Percentiles rank a stretch among this genome's conserved stretches.
phyloP scores from a whole-genome alignment of 2,888 invertebrate species.

The Ochropleura leucogaster region DNA sequence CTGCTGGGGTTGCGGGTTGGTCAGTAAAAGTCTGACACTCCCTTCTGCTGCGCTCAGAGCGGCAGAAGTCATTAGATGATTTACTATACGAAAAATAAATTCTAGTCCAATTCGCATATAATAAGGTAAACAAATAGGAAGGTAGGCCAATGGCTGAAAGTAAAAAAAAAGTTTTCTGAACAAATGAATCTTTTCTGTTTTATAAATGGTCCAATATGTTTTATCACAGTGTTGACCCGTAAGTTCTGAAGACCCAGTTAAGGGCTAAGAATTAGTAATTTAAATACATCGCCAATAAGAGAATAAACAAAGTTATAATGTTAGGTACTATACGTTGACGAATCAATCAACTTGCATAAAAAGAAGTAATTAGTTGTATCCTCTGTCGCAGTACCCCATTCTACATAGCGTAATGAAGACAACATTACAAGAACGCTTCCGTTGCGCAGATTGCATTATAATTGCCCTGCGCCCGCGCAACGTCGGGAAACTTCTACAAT shows the following conservation, averaged over 20 bases:
- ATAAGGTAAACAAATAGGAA: too few relatives aligned
- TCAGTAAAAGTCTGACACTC: too few relatives aligned
- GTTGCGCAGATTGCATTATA: slow-evolving; percentile 69
- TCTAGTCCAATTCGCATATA: too few relatives aligned
- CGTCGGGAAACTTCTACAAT: slow-evolving; percentile 58
- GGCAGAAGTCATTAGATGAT: too few relatives aligned
- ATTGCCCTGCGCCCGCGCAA: slow-evolving; percentile 58
- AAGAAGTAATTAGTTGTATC: slow-evolving; percentile 47
- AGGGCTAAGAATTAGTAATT: not conserved
- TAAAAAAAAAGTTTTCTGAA: not conserved
- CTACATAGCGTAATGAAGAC: slow-evolving; percentile 61
- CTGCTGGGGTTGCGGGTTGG: too few relatives aligned
- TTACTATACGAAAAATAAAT: too few relatives aligned
- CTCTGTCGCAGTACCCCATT: slow-evolving; percentile 47
- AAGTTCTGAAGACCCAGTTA: not conserved
- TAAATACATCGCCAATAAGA: not conserved
- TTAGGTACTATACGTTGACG: slow-evolving; percentile 30
- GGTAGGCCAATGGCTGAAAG: too few relatives aligned
- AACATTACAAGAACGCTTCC: slow-evolving; percentile 66
- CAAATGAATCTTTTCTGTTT: not conserved
- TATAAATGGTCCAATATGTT: not conserved
- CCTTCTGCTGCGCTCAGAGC: too few relatives aligned
- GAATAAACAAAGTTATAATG: not conserved
- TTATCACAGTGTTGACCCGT: not conserved
- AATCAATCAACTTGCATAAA: slow-evolving; percentile 48